Conservation (phyloP, 2,113 vertebrate species). For the Okapia johnstoni region DNA sequence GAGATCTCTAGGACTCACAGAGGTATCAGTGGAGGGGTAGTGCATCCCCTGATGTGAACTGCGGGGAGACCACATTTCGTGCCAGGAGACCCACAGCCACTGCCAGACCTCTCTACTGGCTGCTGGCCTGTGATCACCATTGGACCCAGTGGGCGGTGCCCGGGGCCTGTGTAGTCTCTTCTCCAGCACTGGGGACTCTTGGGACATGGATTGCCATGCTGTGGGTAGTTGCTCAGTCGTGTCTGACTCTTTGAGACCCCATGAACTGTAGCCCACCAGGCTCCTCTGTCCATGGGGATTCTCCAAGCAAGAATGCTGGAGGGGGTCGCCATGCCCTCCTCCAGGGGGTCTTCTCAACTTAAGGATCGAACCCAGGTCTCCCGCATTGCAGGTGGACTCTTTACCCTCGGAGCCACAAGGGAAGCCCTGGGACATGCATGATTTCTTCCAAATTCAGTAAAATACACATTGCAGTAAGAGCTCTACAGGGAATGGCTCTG, state of each 20-base stretch:
- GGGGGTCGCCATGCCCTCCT: accelerated
- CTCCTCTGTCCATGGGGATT: neutral
- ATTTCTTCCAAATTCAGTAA: neutral
- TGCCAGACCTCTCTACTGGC: neutral
- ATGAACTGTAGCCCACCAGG: neutral
- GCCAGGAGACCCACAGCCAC: neutral
- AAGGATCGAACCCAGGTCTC: accelerated
- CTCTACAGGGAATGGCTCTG: neutral
- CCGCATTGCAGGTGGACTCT: accelerated
- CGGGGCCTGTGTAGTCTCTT: too few species aligned
- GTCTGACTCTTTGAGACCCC: neutral
- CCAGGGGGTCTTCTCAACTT: neutral
- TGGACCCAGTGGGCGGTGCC: accelerated
- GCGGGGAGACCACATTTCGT: accelerated
- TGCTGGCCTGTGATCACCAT: neutral
- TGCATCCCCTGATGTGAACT: neutral
- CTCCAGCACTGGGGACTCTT: neutral
- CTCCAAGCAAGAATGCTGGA: neutral
- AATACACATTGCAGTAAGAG: neutral
- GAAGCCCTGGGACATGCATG: neutral
- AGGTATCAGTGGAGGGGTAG: neutral
- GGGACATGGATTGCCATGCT: neutral
- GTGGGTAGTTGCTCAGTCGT: neutral
- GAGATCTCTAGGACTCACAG: neutral
- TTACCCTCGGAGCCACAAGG: neutral